phyloP scores from a whole-genome alignment of 2,888 invertebrate genomes.

The Oligia latruncula region DNA sequence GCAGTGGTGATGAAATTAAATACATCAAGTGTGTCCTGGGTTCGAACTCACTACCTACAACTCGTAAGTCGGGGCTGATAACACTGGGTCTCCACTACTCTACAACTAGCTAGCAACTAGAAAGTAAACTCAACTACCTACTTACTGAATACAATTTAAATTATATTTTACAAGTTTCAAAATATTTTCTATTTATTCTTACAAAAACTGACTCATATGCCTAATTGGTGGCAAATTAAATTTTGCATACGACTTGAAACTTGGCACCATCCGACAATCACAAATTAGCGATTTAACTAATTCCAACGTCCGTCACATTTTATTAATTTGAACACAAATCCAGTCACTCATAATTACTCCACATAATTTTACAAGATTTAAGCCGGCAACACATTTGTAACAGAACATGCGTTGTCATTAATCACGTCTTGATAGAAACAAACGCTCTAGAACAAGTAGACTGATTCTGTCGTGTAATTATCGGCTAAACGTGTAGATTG shows the following conservation, averaged over 20 bases:
- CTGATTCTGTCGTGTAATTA: not conserved
- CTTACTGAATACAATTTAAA: not conserved
- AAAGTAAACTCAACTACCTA: not conserved
- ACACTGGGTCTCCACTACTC: too few relatives aligned
- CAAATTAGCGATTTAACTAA: conserved; percentile 51
- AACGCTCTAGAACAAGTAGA: not conserved
- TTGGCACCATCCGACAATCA: conserved; percentile 34
- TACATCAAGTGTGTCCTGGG: too few relatives aligned
- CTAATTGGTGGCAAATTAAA: conserved; percentile 37
- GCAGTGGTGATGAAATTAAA: too few relatives aligned
- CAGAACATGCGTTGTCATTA: not conserved
- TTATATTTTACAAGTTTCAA: not conserved
- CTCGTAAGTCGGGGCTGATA: too few relatives aligned
- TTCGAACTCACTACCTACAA: too few relatives aligned
- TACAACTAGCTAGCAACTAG: too few relatives aligned
- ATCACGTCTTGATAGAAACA: not conserved
- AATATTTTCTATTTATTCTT: not conserved
- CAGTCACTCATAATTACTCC: conserved; percentile 37
- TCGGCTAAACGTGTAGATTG: not conserved
- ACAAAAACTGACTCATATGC: conserved; percentile 19
- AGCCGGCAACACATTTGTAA: conserved; percentile 22
- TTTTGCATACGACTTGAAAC: conserved; percentile 19
- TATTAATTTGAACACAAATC: conserved; percentile 36
- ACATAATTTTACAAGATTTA: conserved; percentile 26
- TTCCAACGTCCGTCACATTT: conserved; percentile 28